A percentile compares a stretch with the other conserved stretches of the same genome.
Evolutionary conservation across 2,797 vertebrate species (phyloP).

Genomic region (Centroberyx gerrardi): DNA sequence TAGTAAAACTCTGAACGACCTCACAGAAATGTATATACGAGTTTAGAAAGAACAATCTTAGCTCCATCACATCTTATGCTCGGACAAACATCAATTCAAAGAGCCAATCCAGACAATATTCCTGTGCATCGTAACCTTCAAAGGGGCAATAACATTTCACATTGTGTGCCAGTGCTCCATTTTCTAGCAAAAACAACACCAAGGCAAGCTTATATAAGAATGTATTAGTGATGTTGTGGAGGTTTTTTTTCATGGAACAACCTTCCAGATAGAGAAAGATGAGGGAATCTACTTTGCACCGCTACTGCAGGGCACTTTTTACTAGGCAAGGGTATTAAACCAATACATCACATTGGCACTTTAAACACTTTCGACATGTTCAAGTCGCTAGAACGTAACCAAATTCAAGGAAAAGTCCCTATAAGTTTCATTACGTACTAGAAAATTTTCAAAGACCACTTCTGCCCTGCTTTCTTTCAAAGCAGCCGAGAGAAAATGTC

Average conservation of each 20-base stretch:
- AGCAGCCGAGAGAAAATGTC: slow-evolving; percentile 43
- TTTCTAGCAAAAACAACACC: slow-evolving; percentile 45
- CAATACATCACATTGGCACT: slow-evolving; percentile 70
- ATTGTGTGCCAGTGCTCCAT: slow-evolving; percentile 3
- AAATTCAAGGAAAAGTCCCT: slow-evolving; percentile 38
- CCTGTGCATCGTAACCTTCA: slow-evolving; percentile 27
- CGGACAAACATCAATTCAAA: slow-evolving; percentile 2
- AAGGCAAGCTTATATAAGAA: slow-evolving; percentile 23
- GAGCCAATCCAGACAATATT: slow-evolving; percentile 11
- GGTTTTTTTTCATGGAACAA: slow-evolving; percentile 41
- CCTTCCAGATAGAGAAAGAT: slow-evolving; percentile 60
- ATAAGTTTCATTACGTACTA: slow-evolving; percentile 38
- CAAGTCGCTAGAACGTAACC: slow-evolving; percentile 48
- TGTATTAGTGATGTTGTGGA: slow-evolving; percentile 29
- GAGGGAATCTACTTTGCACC: slow-evolving; percentile 46
- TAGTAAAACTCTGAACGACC: slow-evolving; percentile 4
- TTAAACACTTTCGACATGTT: slow-evolving; percentile 51
- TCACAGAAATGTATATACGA: background rate
- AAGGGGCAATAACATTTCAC: slow-evolving; percentile 17
- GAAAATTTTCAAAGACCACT: slow-evolving; percentile 42
- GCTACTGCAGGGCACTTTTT: slow-evolving; percentile 52
- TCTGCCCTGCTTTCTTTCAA: slow-evolving; percentile 28
- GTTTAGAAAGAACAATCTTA: background rate
- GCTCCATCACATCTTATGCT: background rate
- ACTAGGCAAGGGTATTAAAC: slow-evolving; percentile 62